Percentiles rank a stretch among this genome's conserved stretches.
phyloP scores from a whole-genome alignment of 2,888 invertebrate genomes.

The Eudemis profundana region DNA sequence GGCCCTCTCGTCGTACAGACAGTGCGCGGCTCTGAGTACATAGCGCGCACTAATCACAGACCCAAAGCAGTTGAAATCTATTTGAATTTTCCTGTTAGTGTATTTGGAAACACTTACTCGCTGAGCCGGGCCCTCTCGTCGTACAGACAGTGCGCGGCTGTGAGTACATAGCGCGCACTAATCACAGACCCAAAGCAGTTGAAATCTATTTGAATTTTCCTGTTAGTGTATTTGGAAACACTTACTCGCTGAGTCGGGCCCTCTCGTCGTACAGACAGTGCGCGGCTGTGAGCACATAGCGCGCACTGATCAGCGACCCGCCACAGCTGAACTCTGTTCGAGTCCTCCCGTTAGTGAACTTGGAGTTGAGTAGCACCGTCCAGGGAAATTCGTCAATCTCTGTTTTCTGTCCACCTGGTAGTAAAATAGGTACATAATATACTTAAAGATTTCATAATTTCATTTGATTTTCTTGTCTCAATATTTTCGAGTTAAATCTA shows the following conservation, averaged over 20 bases:
- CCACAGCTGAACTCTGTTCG: slow-evolving; percentile 67
- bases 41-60: slow-evolving; percentile 40
- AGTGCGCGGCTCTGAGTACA: no score
- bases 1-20: no score
- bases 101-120: slow-evolving; percentile 65
- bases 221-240: slow-evolving; percentile 62
- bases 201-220: slow-evolving; percentile 54
- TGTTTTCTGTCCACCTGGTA: slow-evolving; percentile 70
- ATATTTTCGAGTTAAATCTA: no score
- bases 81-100: slow-evolving; percentile 54
- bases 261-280: slow-evolving; percentile 69
- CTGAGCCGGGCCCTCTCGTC: slow-evolving; percentile 36
- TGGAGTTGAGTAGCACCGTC: slow-evolving; percentile 69
- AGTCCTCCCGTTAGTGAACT: slow-evolving; percentile 61
- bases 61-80: slow-evolving; percentile 71
- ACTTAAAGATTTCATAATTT: no score
- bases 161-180: slow-evolving; percentile 63
- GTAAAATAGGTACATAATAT: no score
- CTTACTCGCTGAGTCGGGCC: slow-evolving; percentile 52
- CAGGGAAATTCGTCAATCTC: slow-evolving; percentile 75
- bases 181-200: slow-evolving; percentile 76
- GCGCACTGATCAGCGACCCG: slow-evolving; percentile 72
- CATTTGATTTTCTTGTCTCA: no score
- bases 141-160: slow-evolving; percentile 24
- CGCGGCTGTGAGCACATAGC: slow-evolving; percentile 72